A percentile compares a stretch with the other conserved stretches of the same genome.
phyloP scores from a whole-genome alignment of 23 tunicate genomes.

The Corella eumyota region DNA sequence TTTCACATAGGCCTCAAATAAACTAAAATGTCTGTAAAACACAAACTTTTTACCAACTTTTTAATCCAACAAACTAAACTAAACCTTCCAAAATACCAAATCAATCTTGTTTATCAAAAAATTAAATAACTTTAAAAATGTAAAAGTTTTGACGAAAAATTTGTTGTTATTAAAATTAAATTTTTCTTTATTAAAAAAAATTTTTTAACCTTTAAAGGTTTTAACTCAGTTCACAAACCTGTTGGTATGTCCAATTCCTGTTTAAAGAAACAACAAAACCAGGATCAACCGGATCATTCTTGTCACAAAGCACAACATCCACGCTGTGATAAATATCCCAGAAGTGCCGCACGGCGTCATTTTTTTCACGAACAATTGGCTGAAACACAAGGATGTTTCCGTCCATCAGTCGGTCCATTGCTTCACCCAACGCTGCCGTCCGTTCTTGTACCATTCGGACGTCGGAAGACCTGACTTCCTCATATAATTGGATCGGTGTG shows the following conservation, averaged over 20 bases:
- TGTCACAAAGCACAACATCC: conserved; percentile 78
- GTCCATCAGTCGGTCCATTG: conserved; percentile 94
- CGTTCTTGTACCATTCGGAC: conserved; percentile 42
- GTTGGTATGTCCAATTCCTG: conserved; percentile 67
- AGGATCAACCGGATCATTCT: conserved; percentile 78
- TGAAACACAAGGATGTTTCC: conserved; percentile 93
- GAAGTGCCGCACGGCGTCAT: conserved; percentile 65
- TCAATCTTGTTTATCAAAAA: too few species aligned
- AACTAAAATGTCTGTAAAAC: too few species aligned
- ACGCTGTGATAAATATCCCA: conserved; percentile 64
- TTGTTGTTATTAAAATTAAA: too few species aligned
- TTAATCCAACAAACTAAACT: too few species aligned
- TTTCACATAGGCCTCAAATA: too few species aligned
- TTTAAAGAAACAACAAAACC: conserved; percentile 78
- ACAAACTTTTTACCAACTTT: too few species aligned
- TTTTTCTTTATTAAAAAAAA: too few species aligned
- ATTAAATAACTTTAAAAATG: too few species aligned
- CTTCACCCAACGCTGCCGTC: conserved; percentile 60
- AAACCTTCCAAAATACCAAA: too few species aligned
- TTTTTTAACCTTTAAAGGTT: too few species aligned
- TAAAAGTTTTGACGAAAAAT: too few species aligned
- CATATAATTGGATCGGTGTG: conserved; percentile 47
- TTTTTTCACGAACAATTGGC: conserved; percentile 19
- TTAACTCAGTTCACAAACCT: conserved; percentile 49
- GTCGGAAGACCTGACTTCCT: conserved; percentile 43